phyloP scores from a whole-genome alignment of 2,888 invertebrate species.

The Philaethria dido region DNA sequence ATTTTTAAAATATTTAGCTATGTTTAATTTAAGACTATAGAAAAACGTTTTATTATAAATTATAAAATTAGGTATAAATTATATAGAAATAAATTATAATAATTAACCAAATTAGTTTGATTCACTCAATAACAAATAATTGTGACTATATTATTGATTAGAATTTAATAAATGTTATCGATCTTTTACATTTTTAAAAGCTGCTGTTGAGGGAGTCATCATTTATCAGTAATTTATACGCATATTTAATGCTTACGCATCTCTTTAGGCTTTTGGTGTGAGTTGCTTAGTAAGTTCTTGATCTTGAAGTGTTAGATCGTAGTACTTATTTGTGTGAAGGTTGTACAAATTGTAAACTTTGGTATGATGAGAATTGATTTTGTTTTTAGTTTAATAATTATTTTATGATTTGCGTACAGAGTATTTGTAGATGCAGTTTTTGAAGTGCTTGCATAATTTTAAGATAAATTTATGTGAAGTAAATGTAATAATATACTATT shows the following conservation, averaged over 20 bases:
- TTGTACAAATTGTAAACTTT: background rate
- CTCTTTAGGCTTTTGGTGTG: background rate
- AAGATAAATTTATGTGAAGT: no score
- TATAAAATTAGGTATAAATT: no score
- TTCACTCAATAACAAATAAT: no score
- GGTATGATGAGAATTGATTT: background rate
- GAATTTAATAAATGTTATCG: no score
- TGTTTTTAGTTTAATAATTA: background rate
- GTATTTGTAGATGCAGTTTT: background rate
- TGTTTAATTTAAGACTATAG: no score
- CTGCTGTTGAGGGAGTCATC: background rate
- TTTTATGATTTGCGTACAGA: background rate
- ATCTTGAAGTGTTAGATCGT: conserved; percentile 1
- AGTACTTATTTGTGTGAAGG: conserved; percentile 10
- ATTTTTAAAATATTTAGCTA: no score
- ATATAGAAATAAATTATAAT: no score
- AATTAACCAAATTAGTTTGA: no score
- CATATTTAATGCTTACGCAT: background rate
- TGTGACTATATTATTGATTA: no score
- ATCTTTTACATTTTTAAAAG: no score
- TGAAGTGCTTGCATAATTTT: no score
- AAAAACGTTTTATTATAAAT: background rate
- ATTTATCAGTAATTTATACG: background rate
- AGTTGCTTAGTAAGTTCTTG: background rate
- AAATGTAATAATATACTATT: background rate